phyloP scores from a whole-genome alignment of 1,140 invertebrate genomes.

The Sitobion miscanthi region DNA sequence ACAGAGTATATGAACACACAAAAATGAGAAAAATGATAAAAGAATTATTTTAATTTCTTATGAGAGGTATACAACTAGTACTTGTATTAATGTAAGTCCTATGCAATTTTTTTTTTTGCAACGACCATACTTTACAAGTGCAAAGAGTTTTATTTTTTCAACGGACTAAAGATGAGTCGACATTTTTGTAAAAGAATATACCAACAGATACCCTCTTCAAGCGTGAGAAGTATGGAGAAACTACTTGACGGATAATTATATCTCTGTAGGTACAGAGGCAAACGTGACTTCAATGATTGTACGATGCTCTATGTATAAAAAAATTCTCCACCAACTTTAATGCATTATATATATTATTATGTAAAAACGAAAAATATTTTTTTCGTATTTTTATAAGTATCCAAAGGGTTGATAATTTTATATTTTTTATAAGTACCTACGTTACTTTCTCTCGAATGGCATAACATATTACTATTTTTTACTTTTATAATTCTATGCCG shows the following conservation, averaged over 20 bases:
- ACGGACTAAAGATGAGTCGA: slow-evolving; percentile 31
- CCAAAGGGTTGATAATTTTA: not conserved
- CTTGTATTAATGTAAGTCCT: slow-evolving; percentile 33
- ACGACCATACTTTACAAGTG: slow-evolving; percentile 32
- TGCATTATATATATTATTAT: not conserved
- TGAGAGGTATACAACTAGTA: not conserved
- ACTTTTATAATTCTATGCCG: not conserved
- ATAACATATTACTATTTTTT: not conserved
- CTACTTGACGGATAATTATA: slow-evolving; percentile 36
- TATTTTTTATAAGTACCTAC: not conserved
- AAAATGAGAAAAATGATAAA: slow-evolving; percentile 28
- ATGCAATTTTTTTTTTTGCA: slow-evolving; percentile 22
- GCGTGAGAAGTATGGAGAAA: slow-evolving; percentile 20
- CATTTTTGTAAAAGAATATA: slow-evolving; percentile 29
- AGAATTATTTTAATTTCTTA: slow-evolving; percentile 33
- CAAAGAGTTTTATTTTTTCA: slow-evolving; percentile 28
- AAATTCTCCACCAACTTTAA: not conserved
- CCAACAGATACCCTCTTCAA: slow-evolving; percentile 21
- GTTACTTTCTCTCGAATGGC: not conserved
- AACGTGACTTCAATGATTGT: slow-evolving; percentile 31
- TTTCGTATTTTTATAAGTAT: slow-evolving; percentile 4
- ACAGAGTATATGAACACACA: not conserved
- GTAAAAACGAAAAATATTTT: not conserved
- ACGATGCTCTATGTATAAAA: not conserved
- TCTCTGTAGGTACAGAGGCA: not conserved